phyloP scores from a whole-genome alignment of 2,113 vertebrate species.

The Pelecanus crispus region DNA sequence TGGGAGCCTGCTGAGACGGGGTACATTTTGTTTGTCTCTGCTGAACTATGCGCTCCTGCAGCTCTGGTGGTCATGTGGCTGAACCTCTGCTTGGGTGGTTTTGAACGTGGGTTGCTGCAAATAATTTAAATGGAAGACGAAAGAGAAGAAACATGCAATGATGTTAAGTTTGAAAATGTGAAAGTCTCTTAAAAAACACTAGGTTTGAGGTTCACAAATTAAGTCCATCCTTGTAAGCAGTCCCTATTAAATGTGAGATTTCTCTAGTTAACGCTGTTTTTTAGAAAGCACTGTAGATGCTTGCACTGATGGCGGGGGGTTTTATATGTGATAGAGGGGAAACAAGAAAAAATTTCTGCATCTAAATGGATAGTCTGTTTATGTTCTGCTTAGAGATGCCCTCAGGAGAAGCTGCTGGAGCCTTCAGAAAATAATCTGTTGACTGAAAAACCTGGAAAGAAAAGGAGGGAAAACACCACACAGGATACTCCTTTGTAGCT shows the following conservation, averaged over 20 bases:
- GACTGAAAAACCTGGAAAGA: neutral
- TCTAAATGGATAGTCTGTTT: neutral
- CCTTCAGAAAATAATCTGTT: neutral
- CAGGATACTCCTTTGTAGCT: neutral
- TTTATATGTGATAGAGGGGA: neutral
- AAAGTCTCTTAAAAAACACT: neutral
- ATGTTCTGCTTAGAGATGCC: neutral
- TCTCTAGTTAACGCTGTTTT: neutral
- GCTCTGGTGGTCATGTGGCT: neutral
- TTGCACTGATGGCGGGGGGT: neutral
- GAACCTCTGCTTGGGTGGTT: neutral
- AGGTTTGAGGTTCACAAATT: neutral
- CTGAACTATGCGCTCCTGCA: fast-evolving
- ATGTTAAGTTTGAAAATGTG: neutral
- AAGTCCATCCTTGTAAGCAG: neutral
- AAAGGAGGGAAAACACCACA: neutral
- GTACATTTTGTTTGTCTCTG: neutral
- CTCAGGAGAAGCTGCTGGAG: neutral
- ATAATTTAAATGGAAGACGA: neutral
- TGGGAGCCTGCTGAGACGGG: fast-evolving
- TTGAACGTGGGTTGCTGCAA: neutral
- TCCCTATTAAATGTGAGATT: neutral
- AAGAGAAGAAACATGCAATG: neutral
- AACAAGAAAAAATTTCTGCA: neutral
- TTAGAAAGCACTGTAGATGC: neutral